Conservation (phyloP, 2,888 invertebrate species). For the Odontomyia ornata region DNA sequence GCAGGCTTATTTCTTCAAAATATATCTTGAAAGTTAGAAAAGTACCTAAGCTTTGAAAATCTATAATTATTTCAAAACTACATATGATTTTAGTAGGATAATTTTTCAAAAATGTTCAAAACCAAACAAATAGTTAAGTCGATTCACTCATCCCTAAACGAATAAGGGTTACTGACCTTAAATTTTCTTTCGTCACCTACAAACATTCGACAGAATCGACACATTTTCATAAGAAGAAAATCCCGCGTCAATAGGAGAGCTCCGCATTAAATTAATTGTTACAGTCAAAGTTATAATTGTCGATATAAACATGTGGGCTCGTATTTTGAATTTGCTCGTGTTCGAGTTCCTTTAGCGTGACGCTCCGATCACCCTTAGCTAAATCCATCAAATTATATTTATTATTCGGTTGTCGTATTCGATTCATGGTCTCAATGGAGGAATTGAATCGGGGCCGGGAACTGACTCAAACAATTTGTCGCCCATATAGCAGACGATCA, state of each 20-base stretch:
- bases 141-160: neutral
- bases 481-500: constrained; percentile 40
- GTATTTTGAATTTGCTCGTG: neutral
- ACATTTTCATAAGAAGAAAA: constrained; percentile 30
- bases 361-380: constrained; percentile 8
- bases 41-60: neutral
- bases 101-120: no score
- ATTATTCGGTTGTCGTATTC: neutral
- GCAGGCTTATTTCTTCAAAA: no score
- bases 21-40: no score
- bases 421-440: neutral
- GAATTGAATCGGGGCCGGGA: constrained; percentile 13
- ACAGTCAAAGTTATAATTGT: constrained; percentile 44
- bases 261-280: constrained; percentile 40
- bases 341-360: constrained; percentile 9
- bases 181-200: neutral
- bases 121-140: no score
- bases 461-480: constrained; percentile 31
- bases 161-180: constrained; percentile 34
- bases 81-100: neutral
- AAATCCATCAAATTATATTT: neutral
- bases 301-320: constrained; percentile 42
- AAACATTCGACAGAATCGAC: neutral
- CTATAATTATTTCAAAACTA: neutral
- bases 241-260: constrained; percentile 15